phyloP scores from a whole-genome alignment of 2,797 vertebrate genomes.

The Epinephelus coioides region DNA sequence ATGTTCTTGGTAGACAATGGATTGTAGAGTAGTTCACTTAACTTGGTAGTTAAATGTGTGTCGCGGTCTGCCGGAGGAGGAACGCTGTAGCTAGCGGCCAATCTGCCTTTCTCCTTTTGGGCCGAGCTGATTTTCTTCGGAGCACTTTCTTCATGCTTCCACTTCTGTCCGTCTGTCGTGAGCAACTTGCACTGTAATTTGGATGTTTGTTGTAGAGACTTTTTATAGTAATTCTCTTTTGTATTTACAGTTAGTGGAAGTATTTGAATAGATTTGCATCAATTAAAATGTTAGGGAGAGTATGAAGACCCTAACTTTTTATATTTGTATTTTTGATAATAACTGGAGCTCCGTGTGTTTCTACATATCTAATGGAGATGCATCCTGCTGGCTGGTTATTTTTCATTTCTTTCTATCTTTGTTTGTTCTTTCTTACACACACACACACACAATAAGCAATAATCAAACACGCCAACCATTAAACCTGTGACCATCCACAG shows the following conservation, averaged over 20 bases:
- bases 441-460: conserved; percentile 16
- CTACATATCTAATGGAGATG: conserved; percentile 12
- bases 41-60: conserved; percentile 16
- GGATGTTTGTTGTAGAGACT: conserved; percentile 48
- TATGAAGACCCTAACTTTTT: conserved; percentile 15
- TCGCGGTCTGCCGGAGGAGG: conserved; percentile 13
- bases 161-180: conserved; percentile 40
- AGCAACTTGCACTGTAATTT: conserved; percentile 51
- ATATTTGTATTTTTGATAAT: conserved; percentile 61
- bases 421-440: conserved; percentile 12
- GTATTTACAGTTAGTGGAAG: conserved; percentile 16
- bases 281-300: background rate
- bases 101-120: conserved; percentile 43
- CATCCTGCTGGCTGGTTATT: conserved; percentile 15
- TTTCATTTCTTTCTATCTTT: background rate
- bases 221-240: conserved; percentile 43
- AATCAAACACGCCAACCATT: conserved; percentile 28
- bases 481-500: conserved; percentile 41
- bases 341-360: conserved; percentile 7
- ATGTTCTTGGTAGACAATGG: conserved; percentile 33
- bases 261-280: conserved; percentile 29
- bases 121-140: conserved; percentile 19
- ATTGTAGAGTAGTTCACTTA: conserved; percentile 37
- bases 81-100: conserved; percentile 9
- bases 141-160: conserved; percentile 66